Evolutionary conservation across 2,113 vertebrate genomes (phyloP), one percentile per base, ranked within the genome.

Genomic region (Paratilapia polleni): DNA sequence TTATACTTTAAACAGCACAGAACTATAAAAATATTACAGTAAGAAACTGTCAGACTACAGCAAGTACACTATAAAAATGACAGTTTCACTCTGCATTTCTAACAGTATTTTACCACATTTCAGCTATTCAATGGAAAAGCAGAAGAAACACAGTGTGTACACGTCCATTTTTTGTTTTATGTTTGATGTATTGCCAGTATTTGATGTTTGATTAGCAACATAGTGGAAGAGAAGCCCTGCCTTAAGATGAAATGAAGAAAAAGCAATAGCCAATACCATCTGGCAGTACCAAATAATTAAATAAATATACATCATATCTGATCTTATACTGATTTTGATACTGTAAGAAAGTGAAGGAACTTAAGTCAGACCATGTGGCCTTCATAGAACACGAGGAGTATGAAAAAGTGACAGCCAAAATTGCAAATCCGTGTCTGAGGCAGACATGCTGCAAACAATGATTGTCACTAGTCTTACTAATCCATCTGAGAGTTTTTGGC

Each of bases 401-500:
- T 13, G 9, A 38, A 54, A 31, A 80, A 76, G 43, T 58, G 20
- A 62, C 56, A 77, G 68, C 34, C 31, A 63, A 86, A 81, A 73
- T 19, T 57, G 34, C 28, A 81, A 68, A 81, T 63, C 49, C 57
- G 66, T 47, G 17, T 70, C 43, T 47, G 43, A 41, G 22, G 43
- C 62, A 78, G 43, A 78, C 73, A 31, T 34, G n/a, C n/a, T 34
- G 41, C n/a, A 36, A 57, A 61, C 34, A 66, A 59, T 61, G 34
- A 76, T 62, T 86, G 60, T 59, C 52, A 54, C 13, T 26, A 41
- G 66, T 79, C 31, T 47, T 47, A 76, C 24, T 59, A 83, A 82
- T 85, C 86, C 63, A 63, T 63, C 62, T 12, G n/a, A 63, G 68
- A 80, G 31, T 77, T 77, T 75, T 58, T 63, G 64, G 41, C 73